Evolutionary conservation across 2,113 vertebrate genomes (phyloP).

Genomic region (Pavo muticus): DNA sequence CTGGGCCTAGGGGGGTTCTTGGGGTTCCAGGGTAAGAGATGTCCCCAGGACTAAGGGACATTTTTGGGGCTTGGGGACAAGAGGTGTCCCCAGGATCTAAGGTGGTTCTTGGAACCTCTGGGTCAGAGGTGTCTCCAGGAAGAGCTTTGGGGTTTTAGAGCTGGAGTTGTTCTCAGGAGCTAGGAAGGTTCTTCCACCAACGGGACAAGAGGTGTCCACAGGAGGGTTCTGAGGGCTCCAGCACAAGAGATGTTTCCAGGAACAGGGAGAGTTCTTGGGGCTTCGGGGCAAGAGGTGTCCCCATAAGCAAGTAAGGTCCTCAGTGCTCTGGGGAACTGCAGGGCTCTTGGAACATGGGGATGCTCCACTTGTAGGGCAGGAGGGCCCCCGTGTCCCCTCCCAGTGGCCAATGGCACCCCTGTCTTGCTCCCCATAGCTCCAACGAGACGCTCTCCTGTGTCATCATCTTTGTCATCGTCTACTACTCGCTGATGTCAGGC

Average conservation of each 20-base stretch:
- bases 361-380: neutral
- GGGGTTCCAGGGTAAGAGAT: neutral
- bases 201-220: too few relatives aligned
- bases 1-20: too few relatives aligned
- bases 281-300: too few relatives aligned
- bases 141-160: too few relatives aligned
- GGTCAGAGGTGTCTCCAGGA: neutral
- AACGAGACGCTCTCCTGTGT: conserved; percentile 97
- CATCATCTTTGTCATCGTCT: conserved; percentile 98
- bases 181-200: too few relatives aligned
- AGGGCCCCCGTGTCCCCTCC: rapidly evolving
- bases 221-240: too few relatives aligned
- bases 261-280: too few relatives aligned
- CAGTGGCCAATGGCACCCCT: neutral
- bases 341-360: neutral
- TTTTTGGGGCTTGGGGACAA: neutral
- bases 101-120: too few relatives aligned
- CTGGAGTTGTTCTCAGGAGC: too few relatives aligned
- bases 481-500: conserved; percentile 97
- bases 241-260: too few relatives aligned
- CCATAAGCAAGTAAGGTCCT: too few relatives aligned
- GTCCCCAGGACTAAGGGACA: neutral
- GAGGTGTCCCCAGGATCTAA: neutral
- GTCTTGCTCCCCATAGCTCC: conserved; percentile 76
- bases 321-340: neutral